Conservation (phyloP, 2,888 invertebrate species). For the Allolobophora icterica region DNA sequence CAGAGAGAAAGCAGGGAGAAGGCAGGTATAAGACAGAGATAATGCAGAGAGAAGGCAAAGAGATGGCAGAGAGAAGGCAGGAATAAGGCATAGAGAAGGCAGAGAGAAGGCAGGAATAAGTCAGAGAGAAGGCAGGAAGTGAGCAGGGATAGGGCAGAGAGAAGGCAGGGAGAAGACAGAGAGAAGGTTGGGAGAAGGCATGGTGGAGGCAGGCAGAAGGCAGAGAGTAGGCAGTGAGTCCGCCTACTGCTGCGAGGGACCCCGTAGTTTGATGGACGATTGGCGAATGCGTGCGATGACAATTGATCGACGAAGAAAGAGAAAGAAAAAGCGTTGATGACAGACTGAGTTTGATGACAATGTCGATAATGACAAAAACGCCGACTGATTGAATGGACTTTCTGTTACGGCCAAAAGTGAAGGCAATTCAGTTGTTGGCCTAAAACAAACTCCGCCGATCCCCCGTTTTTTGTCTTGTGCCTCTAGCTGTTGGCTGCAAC, state of each 20-base stretch:
- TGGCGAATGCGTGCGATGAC: neutral
- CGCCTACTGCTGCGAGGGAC: neutral
- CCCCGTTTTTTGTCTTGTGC: neutral
- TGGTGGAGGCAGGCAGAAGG: too few relatives aligned
- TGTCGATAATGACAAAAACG: neutral
- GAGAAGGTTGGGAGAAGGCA: neutral
- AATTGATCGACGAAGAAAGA: neutral
- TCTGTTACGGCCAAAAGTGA: neutral
- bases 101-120: neutral
- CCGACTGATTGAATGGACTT: neutral
- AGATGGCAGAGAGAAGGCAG: neutral
- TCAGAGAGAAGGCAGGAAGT: too few relatives aligned
- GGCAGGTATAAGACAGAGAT: neutral
- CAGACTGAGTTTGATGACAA: too few relatives aligned
- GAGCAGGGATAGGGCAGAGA: too few relatives aligned
- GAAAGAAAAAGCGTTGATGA: neutral
- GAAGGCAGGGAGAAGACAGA: neutral
- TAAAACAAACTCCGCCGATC: neutral
- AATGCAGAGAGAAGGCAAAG: neutral
- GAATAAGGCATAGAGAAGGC: neutral
- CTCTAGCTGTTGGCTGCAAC: neutral
- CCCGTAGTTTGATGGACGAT: neutral
- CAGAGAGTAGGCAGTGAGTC: too few relatives aligned
- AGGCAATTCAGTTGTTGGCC: slow-evolving; percentile 8
- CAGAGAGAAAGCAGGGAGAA: neutral